Percentiles rank a stretch among this genome's conserved stretches.
Conservation (phyloP, 2,113 vertebrate species). For the Pteronura brasiliensis region DNA sequence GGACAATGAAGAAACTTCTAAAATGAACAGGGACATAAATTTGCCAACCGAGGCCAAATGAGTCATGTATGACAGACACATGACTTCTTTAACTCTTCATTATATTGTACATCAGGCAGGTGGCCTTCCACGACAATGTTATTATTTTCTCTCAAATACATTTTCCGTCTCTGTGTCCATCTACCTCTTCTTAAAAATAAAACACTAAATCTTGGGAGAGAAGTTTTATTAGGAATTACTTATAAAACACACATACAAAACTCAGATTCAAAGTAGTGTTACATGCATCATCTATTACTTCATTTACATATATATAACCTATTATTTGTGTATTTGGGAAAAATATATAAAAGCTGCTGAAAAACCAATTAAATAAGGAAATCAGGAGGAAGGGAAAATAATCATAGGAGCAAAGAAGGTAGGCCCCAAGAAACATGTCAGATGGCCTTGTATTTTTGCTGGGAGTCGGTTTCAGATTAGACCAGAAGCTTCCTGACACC, state of each 20-base stretch:
- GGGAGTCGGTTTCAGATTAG: neutral
- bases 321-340: neutral
- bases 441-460: neutral
- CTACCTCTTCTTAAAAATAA: constrained; percentile 5
- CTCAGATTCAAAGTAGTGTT: neutral
- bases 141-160: neutral
- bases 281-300: neutral
- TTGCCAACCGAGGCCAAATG: neutral
- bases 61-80: neutral
- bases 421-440: neutral
- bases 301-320: neutral
- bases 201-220: neutral
- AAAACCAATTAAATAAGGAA: neutral
- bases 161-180: neutral
- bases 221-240: neutral
- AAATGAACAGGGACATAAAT: neutral
- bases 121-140: neutral
- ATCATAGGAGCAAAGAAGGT: neutral
- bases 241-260: neutral
- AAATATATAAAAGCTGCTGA: neutral
- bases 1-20: neutral
- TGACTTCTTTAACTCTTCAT: neutral
- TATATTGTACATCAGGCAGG: neutral
- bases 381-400: constrained; percentile 20
- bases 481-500: neutral